Percentiles rank a stretch among this genome's conserved stretches.
Evolutionary conservation across 2,888 invertebrate species (phyloP).

Genomic region (Noctua comes): DNA sequence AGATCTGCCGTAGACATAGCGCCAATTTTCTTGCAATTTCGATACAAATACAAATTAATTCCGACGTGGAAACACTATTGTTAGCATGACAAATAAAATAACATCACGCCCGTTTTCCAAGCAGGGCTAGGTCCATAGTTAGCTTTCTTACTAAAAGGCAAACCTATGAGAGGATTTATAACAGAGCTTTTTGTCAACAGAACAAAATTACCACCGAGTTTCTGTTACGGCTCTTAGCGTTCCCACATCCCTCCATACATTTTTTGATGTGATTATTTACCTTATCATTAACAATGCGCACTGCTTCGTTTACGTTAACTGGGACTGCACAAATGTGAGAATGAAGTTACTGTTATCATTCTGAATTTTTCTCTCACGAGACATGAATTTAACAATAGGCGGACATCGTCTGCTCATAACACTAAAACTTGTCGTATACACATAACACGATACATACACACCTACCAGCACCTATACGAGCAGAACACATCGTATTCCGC

Average conservation of each 20-base stretch:
- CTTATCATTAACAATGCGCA: neutral
- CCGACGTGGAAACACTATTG: neutral
- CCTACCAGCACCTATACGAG: neutral
- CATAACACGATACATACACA: neutral
- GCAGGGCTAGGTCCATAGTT: neutral
- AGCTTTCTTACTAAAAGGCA: neutral
- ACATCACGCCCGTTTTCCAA: neutral
- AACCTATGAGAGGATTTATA: neutral
- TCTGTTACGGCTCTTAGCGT: neutral
- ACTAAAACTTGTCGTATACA: neutral
- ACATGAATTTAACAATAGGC: constrained; percentile 45
- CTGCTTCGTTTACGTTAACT: constrained; percentile 24
- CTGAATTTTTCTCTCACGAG: constrained; percentile 38
- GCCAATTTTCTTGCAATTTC: neutral
- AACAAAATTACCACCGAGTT: neutral
- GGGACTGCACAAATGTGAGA: constrained; percentile 19
- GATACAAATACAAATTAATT: neutral
- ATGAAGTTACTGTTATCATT: constrained; percentile 39
- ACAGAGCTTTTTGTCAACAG: neutral
- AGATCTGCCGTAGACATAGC: neutral
- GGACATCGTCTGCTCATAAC: neutral
- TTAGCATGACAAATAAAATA: neutral
- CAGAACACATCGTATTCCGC: neutral
- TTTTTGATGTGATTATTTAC: constrained; percentile 8
- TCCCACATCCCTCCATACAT: neutral